phyloP scores from a whole-genome alignment of 2,113 vertebrate genomes.

The Oreochromis niloticus region DNA sequence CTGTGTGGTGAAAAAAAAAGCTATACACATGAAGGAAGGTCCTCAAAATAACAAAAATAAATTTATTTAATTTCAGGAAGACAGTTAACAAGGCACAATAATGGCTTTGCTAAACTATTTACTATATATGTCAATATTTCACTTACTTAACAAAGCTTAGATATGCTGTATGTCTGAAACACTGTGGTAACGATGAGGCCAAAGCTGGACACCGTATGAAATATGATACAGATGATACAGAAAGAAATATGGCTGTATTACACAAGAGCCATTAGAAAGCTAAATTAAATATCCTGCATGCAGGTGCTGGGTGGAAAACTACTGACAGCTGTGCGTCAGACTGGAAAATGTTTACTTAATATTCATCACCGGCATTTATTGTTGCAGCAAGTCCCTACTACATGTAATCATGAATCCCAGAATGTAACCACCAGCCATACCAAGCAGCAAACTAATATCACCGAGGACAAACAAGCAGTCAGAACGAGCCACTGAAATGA shows the following conservation, averaged over 20 bases:
- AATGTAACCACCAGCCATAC: constrained; percentile 45
- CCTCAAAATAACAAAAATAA: constrained; percentile 46
- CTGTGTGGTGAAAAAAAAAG: not conserved
- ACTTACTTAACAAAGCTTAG: constrained; percentile 4
- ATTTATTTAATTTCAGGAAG: constrained; percentile 56
- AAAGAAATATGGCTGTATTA: constrained; percentile 10
- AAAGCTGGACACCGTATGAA: not conserved
- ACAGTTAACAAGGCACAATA: constrained; percentile 58
- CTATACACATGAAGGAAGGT: not conserved
- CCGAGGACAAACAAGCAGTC: constrained; percentile 45
- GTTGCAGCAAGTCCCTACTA: not conserved
- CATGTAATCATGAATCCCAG: constrained; percentile 36
- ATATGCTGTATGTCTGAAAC: not conserved
- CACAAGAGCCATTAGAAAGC: constrained; percentile 7
- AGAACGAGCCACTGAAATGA: constrained; percentile 51
- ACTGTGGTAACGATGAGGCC: not conserved
- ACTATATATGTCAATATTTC: constrained; percentile 1
- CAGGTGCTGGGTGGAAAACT: constrained; percentile 1
- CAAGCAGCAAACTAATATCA: constrained; percentile 32
- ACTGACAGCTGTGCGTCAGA: not conserved
- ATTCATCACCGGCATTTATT: not conserved
- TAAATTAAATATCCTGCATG: constrained; percentile 13
- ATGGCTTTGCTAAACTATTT: constrained; percentile 39
- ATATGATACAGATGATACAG: not conserved
- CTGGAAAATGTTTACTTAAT: not conserved